A percentile compares a stretch with the other conserved stretches of the same genome.
Conservation (phyloP, 37 sponge, comb jelly and placozoan species). For the Ephydatia muelleri region DNA sequence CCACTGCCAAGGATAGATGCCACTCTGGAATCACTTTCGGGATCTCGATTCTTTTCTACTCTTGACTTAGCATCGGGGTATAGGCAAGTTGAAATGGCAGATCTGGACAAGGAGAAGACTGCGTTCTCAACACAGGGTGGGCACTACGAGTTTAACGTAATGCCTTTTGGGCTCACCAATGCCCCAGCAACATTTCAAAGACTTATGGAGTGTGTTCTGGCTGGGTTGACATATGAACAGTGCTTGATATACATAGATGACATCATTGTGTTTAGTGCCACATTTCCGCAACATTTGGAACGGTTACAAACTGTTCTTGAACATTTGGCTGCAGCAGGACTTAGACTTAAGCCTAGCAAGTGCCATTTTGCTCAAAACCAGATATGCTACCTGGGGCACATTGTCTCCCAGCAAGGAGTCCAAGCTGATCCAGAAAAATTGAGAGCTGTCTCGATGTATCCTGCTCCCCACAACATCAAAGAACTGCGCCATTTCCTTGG, state of each 20-base stretch:
- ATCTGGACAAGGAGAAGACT: constrained; percentile 24
- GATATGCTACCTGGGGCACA: too few relatives aligned
- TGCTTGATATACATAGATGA: constrained; percentile 29
- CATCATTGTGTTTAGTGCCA: constrained; percentile 9
- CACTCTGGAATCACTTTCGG: constrained; percentile 11
- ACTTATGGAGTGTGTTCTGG: constrained; percentile 20
- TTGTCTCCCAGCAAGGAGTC: too few relatives aligned
- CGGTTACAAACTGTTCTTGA: too few relatives aligned
- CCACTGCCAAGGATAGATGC: constrained; percentile 40
- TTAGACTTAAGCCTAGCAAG: too few relatives aligned
- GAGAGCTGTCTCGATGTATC: too few relatives aligned
- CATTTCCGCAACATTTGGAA: constrained; percentile 14
- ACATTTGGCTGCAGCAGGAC: too few relatives aligned
- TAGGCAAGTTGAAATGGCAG: constrained; percentile 21
- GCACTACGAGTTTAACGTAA: constrained; percentile 30
- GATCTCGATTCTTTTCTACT: constrained; percentile 12
- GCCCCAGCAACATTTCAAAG: constrained; percentile 46
- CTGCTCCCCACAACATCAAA: too few relatives aligned
- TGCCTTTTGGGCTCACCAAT: constrained; percentile 31
- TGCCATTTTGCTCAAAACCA: too few relatives aligned
- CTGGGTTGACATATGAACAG: constrained; percentile 9
- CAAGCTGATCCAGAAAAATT: too few relatives aligned
- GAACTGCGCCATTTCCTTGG: too few relatives aligned
- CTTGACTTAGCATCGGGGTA: constrained; percentile 33
- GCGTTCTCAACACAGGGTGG: constrained; percentile 21